Percentiles rank a stretch among this genome's conserved stretches.
Conservation (phyloP, 2,113 vertebrate species). For the Coptodon bakossiorum region DNA sequence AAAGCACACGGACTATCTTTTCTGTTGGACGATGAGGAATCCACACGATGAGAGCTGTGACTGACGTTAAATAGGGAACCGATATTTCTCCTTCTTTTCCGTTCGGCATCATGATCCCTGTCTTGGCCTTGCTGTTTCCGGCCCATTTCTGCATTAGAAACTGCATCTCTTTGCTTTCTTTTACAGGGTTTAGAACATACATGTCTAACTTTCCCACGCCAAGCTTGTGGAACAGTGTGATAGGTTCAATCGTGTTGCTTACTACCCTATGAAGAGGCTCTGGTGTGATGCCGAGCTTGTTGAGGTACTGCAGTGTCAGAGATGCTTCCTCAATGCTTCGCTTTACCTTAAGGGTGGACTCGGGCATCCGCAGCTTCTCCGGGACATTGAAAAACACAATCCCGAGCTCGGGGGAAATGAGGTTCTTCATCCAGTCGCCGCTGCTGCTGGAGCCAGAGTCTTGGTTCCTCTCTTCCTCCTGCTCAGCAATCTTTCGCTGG, state of each 20-base stretch:
- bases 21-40: conserved; percentile 90
- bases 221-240: conserved; percentile 96
- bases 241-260: conserved; percentile 89
- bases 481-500: conserved; percentile 94
- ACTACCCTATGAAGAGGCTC: conserved; percentile 90
- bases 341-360: conserved; percentile 89
- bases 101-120: conserved; percentile 85
- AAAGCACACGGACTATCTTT: conserved; percentile 94
- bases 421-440: conserved; percentile 94
- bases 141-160: conserved; percentile 99
- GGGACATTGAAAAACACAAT: conserved; percentile 98
- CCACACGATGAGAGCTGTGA: conserved; percentile 96
- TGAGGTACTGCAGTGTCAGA: conserved; percentile 90
- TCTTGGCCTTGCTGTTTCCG: conserved; percentile 98
- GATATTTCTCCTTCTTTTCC: conserved; percentile 98
- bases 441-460: conserved; percentile 87
- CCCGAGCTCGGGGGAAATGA: conserved; percentile 94
- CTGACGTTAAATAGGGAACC: conserved; percentile 95
- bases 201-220: conserved; percentile 95
- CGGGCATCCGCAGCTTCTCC: conserved; percentile 87
- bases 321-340: conserved; percentile 95
- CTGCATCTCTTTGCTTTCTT: conserved; percentile 99
- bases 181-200: conserved; percentile 95
- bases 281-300: conserved; percentile 86
- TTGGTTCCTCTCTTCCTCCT: conserved; percentile 88